Percentiles rank a stretch among this genome's conserved stretches.
Evolutionary conservation across 2,797 vertebrate species (phyloP).

Genomic region (Bradypodion pumilum): DNA sequence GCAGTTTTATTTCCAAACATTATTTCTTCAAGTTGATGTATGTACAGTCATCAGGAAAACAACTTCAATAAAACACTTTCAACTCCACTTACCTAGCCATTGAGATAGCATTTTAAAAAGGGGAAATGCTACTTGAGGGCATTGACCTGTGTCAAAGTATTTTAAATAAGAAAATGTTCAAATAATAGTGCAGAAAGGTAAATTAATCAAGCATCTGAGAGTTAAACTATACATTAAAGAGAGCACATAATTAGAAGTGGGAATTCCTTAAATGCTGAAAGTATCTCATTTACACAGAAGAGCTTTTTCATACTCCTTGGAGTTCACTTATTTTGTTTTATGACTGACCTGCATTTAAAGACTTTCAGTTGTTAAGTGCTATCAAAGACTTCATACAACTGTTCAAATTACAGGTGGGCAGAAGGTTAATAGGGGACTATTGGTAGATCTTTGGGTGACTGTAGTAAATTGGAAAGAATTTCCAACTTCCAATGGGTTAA

Average conservation of each 20-base stretch:
- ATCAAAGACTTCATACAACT: background rate
- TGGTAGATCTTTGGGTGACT: too few relatives aligned
- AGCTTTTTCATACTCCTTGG: too few relatives aligned
- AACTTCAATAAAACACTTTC: constrained; percentile 16
- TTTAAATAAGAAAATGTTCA: constrained; percentile 59
- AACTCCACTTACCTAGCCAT: constrained; percentile 24
- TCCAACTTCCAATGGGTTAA: background rate
- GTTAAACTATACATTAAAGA: too few relatives aligned
- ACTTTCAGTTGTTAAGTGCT: background rate
- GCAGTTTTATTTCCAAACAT: constrained; percentile 45
- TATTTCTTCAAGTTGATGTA: constrained; percentile 44
- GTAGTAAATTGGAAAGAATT: background rate
- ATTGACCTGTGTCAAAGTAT: constrained; percentile 65
- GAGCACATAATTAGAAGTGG: too few relatives aligned
- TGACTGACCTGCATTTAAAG: too few relatives aligned
- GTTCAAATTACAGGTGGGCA: background rate
- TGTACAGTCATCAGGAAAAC: constrained; percentile 31
- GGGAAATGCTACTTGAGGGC: constrained; percentile 39
- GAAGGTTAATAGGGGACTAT: background rate
- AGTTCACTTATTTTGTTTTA: too few relatives aligned
- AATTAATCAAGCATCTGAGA: background rate
- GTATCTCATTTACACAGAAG: too few relatives aligned
- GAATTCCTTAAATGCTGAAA: too few relatives aligned
- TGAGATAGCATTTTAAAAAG: constrained; percentile 31
- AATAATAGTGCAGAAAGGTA: background rate